Base-by-base conservation (phyloP, 2,888 invertebrate genomes). In the Tineola bisselliella region DNA sequence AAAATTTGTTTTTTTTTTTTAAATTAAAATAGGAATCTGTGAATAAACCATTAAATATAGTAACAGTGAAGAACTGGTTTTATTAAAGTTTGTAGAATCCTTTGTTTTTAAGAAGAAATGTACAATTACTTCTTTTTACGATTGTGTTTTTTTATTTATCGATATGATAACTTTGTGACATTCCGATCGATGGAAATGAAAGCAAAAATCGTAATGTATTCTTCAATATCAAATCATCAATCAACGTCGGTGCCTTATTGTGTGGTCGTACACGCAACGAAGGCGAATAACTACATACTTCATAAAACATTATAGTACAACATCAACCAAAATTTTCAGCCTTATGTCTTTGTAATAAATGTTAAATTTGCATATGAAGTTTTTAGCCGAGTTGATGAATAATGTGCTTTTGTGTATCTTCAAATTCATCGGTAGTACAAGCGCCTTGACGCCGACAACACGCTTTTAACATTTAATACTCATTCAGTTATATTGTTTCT, bases 201-300 rank as follows among this genome's bases (percentile, higher is more conserved):
- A 86, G 87, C 86, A 87, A 84, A 84, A 87, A 84, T 86, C 79
- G 80, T 87, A 87, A 86, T 86, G 84, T 86, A 83, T 84, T 86
- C 84, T 84, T 84, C 77, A 83, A 84, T 82, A 82, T 76, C 72
- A 68, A 73, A 74, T 73, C 81, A 86, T 87, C 82, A 78, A 86
- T 87, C 87, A 86, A 83, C 68, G 86, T 84, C 86, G 70, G 65
- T 76, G 74, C 78, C 81, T 82, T 79, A 82, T 87, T 86, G 87
- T 87, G 84, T 79, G 84, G 87, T 80, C 84, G 72, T 77, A 61
- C 84, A 82, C 84, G 84, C 82, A 81, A 81, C 80, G 70, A 58
- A 19, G 58, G 33, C 33, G 30, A 48, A 48, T 17, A 48, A 54
- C 54, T 25, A 19, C 17, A 54, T 54, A 54, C 54, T 54, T 19